Evolutionary conservation across 2,113 vertebrate species (phyloP).

Genomic region (Columbina picui): DNA sequence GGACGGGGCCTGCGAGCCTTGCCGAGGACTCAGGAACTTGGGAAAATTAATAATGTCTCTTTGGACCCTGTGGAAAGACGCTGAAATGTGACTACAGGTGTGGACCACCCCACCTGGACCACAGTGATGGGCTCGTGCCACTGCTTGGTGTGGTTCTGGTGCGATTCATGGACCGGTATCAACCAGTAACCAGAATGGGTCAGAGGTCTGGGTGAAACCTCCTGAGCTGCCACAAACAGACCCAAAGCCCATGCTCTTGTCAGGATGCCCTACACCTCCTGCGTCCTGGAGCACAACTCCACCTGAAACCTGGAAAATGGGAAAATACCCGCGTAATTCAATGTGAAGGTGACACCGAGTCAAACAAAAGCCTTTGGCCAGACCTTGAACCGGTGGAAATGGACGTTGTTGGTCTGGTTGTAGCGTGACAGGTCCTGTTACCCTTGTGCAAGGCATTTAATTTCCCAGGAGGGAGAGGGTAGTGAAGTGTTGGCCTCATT

Average conservation of each 20-base stretch:
- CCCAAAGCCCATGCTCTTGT: rapidly evolving
- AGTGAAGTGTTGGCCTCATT: neutral
- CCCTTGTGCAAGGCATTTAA: neutral
- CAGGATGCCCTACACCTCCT: rapidly evolving
- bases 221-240: neutral
- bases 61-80: neutral
- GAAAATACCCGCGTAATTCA: rapidly evolving
- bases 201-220: neutral
- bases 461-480: neutral
- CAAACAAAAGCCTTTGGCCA: neutral
- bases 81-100: rapidly evolving
- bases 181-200: too few relatives aligned
- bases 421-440: neutral
- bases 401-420: neutral
- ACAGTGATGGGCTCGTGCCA: rapidly evolving
- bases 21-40: neutral
- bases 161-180: neutral
- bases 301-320: neutral
- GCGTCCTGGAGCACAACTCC: neutral
- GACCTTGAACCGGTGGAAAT: neutral
- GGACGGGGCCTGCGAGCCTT: neutral
- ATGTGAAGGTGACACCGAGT: rapidly evolving
- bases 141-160: rapidly evolving
- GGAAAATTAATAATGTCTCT: neutral
- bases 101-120: rapidly evolving